A percentile compares a stretch with the other conserved stretches of the same genome.
Conservation (phyloP, 2,797 vertebrate species). For the Nyctibius grandis region DNA sequence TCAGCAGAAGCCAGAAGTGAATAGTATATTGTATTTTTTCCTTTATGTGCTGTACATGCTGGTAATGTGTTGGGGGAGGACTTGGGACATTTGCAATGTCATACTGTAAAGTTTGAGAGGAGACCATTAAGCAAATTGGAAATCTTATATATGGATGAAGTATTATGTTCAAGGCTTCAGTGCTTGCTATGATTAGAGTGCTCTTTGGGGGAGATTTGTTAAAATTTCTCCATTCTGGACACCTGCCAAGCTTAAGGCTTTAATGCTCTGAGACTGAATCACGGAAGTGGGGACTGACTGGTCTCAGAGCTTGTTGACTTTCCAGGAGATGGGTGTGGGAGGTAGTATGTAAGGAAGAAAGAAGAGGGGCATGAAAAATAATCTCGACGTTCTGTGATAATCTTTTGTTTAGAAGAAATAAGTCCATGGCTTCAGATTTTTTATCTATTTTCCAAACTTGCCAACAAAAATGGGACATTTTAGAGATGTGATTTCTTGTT, state of each 20-base stretch:
- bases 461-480: not conserved
- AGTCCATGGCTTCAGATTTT: not conserved
- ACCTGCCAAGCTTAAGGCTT: conserved; percentile 50
- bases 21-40: not conserved
- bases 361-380: not conserved
- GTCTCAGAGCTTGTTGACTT: conserved; percentile 19
- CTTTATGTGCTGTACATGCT: not conserved
- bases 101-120: not conserved
- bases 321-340: conserved; percentile 38
- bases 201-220: conserved; percentile 45
- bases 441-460: not conserved
- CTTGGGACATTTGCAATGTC: not conserved
- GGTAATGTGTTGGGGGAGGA: not conserved
- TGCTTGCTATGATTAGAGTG: conserved; percentile 44
- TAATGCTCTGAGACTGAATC: conserved; percentile 40
- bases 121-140: conserved; percentile 36
- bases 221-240: conserved; percentile 48
- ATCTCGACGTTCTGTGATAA: not conserved
- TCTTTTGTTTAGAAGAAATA: not conserved
- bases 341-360: not conserved
- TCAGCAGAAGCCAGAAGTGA: conserved; percentile 21
- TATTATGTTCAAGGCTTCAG: conserved; percentile 51
- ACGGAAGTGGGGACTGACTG: conserved; percentile 1
- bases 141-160: conserved; percentile 4
- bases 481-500: not conserved